These are phyloP conservation scores for Glandiceps talaboti DNA, from an alignment of 53 echinoderm and acorn worm species.

Conservation along the genomic window DNA sequence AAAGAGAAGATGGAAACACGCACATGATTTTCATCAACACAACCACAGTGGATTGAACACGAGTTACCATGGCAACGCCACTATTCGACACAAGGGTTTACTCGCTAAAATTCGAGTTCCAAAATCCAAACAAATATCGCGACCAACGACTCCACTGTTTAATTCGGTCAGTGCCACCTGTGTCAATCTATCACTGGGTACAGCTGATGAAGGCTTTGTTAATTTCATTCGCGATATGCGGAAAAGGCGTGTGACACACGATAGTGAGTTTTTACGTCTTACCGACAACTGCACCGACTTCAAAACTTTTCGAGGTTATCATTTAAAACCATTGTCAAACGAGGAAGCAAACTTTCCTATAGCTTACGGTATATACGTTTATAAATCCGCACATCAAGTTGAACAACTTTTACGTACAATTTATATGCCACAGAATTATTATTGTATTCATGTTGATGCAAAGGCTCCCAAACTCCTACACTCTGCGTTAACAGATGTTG, in stretches of 20 bases:
- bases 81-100: not conserved
- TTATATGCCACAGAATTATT: constrained; percentile 56
- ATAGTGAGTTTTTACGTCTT: not conserved
- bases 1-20: not conserved
- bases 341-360: constrained; percentile 51
- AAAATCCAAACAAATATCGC: not conserved
- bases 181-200: not conserved
- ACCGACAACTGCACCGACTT: not conserved
- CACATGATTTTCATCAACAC: not conserved
- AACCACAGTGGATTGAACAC: not conserved
- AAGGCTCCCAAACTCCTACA: constrained; percentile 29
- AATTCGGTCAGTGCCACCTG: not conserved
- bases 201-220: not conserved
- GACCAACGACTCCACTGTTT: not conserved
- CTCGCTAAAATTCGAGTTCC: not conserved
- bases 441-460: constrained; percentile 45
- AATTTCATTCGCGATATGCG: not conserved
- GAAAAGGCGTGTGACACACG: not conserved
- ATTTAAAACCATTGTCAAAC: constrained; percentile 14
- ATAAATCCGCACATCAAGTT: constrained; percentile 37
- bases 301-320: not conserved
- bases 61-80: not conserved
- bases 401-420: constrained; percentile 53
- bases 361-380: constrained; percentile 41
- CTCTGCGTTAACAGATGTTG: constrained; percentile 25